A percentile compares a stretch with the other conserved stretches of the same genome.
Conservation (phyloP, 2,888 invertebrate genomes). For the Orthosia gracilis region DNA sequence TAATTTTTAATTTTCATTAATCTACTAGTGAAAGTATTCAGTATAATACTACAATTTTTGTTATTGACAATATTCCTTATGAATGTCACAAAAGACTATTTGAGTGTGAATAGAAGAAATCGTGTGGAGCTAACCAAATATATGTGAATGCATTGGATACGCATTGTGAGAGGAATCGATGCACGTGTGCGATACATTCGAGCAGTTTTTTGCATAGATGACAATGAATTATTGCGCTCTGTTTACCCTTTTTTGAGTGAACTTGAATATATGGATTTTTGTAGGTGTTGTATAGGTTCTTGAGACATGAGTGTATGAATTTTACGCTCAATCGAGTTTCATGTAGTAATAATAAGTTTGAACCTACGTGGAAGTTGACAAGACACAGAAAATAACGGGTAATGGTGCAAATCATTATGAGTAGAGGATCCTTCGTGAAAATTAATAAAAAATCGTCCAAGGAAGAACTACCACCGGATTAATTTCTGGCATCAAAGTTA, state of each 20-base stretch:
- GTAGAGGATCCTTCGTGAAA: background rate
- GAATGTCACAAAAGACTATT: slow-evolving; percentile 66
- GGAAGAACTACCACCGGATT: background rate
- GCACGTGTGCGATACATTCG: slow-evolving; percentile 83
- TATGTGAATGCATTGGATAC: slow-evolving; percentile 78
- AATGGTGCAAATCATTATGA: background rate
- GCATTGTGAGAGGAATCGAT: slow-evolving; percentile 77
- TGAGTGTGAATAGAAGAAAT: slow-evolving; percentile 72
- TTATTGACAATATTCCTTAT: slow-evolving; percentile 40
- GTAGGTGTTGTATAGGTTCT: slow-evolving; percentile 30
- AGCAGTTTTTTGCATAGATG: slow-evolving; percentile 70
- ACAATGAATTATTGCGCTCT: slow-evolving; percentile 82
- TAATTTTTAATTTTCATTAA: background rate
- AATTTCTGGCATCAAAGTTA: too few relatives aligned
- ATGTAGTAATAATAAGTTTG: slow-evolving; percentile 19
- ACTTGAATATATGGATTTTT: slow-evolving; percentile 52
- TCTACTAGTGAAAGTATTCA: slow-evolving; percentile 46
- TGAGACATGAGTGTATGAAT: slow-evolving; percentile 38
- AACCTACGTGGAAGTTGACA: slow-evolving; percentile 11
- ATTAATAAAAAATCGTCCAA: background rate
- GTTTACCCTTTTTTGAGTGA: slow-evolving; percentile 74
- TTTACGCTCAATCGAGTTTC: slow-evolving; percentile 43
- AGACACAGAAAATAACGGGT: background rate
- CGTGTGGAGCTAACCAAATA: slow-evolving; percentile 78
- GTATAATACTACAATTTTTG: slow-evolving; percentile 32